phyloP scores from a whole-genome alignment of 2,113 vertebrate species.

The Bubo bubo region DNA sequence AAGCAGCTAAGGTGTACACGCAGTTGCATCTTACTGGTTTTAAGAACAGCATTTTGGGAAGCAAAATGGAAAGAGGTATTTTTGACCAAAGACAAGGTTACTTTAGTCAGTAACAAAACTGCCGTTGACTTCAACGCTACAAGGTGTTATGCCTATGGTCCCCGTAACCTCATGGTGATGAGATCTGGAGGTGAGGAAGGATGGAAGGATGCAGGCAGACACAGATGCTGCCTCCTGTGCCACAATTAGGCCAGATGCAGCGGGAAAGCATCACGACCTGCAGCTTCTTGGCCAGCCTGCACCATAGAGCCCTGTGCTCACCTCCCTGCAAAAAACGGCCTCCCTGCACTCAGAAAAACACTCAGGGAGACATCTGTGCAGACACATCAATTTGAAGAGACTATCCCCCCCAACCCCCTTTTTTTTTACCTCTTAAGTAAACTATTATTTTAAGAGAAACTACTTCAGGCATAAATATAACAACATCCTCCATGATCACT shows the following conservation, averaged over 20 bases:
- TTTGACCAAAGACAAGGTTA: not conserved
- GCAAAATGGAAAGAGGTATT: not conserved
- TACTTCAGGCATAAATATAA: not conserved
- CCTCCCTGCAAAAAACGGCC: rapidly evolving
- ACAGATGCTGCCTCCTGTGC: not conserved
- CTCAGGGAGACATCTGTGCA: not conserved
- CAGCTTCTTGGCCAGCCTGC: not conserved
- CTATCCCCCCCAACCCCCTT: rapidly evolving
- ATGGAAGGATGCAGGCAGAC: not conserved
- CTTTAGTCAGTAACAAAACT: not conserved
- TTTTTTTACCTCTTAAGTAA: not conserved
- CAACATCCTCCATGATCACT: not conserved
- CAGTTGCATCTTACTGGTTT: not conserved
- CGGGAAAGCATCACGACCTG: rapidly evolving
- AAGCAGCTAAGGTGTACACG: rapidly evolving
- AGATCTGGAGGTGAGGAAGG: not conserved
- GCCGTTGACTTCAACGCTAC: rapidly evolving
- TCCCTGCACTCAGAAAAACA: not conserved
- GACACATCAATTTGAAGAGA: not conserved
- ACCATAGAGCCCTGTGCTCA: not conserved
- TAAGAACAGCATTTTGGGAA: not conserved
- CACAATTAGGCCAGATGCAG: not conserved
- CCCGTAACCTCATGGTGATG: rapidly evolving
- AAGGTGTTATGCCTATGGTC: rapidly evolving
- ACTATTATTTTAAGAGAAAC: not conserved